phyloP scores from a whole-genome alignment of 2,797 vertebrate genomes.

The Babyrousa celebensis region DNA sequence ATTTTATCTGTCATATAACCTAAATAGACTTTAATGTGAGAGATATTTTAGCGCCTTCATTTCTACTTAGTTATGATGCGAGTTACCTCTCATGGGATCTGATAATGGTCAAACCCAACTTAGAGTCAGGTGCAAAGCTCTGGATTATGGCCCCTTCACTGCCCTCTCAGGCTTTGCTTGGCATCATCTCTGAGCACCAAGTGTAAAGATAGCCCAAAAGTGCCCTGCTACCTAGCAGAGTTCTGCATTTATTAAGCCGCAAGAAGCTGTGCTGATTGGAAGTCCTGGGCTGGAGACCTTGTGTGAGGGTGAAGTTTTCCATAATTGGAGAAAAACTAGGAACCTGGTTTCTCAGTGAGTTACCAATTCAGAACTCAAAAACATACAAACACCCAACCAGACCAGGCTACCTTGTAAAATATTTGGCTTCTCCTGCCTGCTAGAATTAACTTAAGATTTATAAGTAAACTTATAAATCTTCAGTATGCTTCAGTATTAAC shows the following conservation, averaged over 20 bases:
- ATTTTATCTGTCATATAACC: background rate
- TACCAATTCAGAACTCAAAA: conserved; percentile 40
- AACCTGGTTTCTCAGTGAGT: background rate
- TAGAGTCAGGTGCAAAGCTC: background rate
- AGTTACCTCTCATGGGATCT: background rate
- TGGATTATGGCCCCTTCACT: background rate
- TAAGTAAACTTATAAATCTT: background rate
- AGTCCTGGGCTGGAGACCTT: background rate
- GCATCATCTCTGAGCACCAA: background rate
- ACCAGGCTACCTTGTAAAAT: background rate
- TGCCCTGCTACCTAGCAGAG: background rate
- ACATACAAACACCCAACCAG: background rate
- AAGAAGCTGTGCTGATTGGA: background rate
- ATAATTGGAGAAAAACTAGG: background rate
- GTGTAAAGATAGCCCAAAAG: background rate
- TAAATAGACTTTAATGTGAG: conserved; percentile 4
- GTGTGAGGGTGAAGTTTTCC: background rate
- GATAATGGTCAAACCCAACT: background rate
- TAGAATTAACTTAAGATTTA: conserved; percentile 65
- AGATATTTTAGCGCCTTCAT: background rate
- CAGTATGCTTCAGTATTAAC: background rate
- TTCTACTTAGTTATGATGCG: background rate
- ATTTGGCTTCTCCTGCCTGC: conserved; percentile 54
- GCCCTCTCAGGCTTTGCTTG: background rate
- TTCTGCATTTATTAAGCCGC: conserved; percentile 2